phyloP scores from a whole-genome alignment of 2,888 invertebrate genomes.

The Latrodectus elegans region DNA sequence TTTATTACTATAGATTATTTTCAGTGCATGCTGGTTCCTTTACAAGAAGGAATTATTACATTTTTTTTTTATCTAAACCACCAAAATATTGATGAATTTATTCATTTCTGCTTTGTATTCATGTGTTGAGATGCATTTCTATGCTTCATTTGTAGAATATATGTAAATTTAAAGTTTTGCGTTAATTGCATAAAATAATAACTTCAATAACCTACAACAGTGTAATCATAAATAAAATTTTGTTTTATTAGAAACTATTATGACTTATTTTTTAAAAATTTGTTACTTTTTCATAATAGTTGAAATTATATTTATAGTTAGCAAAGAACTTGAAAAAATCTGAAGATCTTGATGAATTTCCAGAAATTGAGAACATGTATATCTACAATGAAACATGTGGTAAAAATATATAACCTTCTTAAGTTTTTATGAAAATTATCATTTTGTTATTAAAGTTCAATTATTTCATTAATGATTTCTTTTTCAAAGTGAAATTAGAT shows the following conservation, averaged over 20 bases:
- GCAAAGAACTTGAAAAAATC: neutral
- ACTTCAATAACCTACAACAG: too few relatives aligned
- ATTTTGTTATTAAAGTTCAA: neutral
- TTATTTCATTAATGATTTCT: neutral
- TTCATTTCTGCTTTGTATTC: too few relatives aligned
- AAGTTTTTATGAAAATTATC: neutral
- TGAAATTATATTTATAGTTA: neutral
- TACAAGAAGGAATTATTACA: too few relatives aligned
- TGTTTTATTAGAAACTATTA: neutral
- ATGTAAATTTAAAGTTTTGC: too few relatives aligned
- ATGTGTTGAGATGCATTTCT: too few relatives aligned
- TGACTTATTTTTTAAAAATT: neutral
- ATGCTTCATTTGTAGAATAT: too few relatives aligned
- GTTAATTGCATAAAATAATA: too few relatives aligned
- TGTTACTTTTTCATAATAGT: neutral
- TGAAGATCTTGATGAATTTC: conserved; percentile 15
- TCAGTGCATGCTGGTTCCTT: too few relatives aligned
- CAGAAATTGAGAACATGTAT: conserved; percentile 51
- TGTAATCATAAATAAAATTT: too few relatives aligned
- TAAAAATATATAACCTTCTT: conserved; percentile 11
- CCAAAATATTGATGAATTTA: too few relatives aligned
- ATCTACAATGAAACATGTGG: conserved; percentile 48
- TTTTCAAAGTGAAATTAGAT: neutral
- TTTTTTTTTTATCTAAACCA: too few relatives aligned
- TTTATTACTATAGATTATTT: too few relatives aligned